Evolutionary conservation across 2,113 vertebrate genomes (phyloP), one percentile per base, ranked within the genome.

Genomic region (Oryctolagus cuniculus): DNA sequence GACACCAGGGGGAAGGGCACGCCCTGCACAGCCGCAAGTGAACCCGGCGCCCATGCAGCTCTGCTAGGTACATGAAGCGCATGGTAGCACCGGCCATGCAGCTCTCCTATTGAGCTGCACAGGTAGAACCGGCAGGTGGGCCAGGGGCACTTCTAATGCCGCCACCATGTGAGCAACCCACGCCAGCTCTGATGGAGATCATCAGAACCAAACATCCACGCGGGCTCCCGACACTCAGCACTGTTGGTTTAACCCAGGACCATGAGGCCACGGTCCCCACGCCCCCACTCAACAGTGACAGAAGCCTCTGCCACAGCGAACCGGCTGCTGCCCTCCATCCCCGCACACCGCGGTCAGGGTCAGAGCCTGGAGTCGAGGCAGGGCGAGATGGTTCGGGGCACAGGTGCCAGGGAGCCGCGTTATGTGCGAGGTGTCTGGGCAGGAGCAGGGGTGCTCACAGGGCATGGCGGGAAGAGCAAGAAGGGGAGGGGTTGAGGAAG

Each of bases 141-240:
- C 49, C 16, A 3, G 5, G 22, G 1, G 15, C 9, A 4, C 25
- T 3, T 17, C 31, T 7, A 1, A 11, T 8, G 3, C 3, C n/a
- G 6, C 66, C 17, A 4, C 55, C 55, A 2, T 0, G 0, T 1
- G 4, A 58, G n/a, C 1, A 4, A 4, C 61, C 3, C 1, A 31
- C n/a, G 2, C 24, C 38, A 22, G 3, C 49, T 21, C 64, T 0
- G 49, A 64, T 5, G 1, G 5, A 0, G 2, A 53, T 27, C 2
- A 0, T 21, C 4, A 15, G 58, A 27, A 21, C 0, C 2, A 10
- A 38, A 27, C 38, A 44, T 1, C 2, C 10, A 0, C 2, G 3
- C 0, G 16, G 10, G 55, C 63, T 67, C 13, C 74, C 13, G 22
- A 36, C 10, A 12, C 1, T 11, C 36, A 38, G 25, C 0, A 1